phyloP scores from a whole-genome alignment of 2,888 invertebrate species.

The Cenopis cana region DNA sequence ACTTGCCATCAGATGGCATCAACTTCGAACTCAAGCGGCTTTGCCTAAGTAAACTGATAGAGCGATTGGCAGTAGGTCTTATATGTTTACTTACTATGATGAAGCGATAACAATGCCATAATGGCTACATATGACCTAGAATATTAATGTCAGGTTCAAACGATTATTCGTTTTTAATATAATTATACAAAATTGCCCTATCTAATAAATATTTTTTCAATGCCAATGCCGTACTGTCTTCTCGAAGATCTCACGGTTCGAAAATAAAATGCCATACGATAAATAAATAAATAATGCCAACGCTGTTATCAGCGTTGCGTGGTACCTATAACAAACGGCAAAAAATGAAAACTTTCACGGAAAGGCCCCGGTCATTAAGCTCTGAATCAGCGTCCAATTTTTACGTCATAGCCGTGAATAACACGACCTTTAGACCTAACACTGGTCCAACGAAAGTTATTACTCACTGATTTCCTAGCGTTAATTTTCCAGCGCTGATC shows the following conservation, averaged over 20 bases:
- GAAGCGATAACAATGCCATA: too few species aligned
- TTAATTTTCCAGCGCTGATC: conserved; percentile 30
- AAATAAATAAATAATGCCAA: too few species aligned
- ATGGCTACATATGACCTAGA: neutral
- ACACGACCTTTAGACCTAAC: conserved; percentile 61
- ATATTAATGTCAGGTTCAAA: neutral
- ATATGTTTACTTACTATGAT: too few species aligned
- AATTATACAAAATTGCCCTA: conserved; percentile 26
- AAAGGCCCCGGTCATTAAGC: conserved; percentile 63
- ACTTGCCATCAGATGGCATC: neutral
- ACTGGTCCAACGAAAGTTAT: conserved; percentile 35
- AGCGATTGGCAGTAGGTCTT: too few species aligned
- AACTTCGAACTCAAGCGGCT: neutral
- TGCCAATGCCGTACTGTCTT: conserved; percentile 50
- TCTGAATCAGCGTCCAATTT: conserved; percentile 62
- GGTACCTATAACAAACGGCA: conserved; percentile 48
- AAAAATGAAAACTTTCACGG: conserved; percentile 52
- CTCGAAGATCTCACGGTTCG: too few species aligned
- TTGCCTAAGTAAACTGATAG: neutral
- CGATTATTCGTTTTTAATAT: conserved; percentile 4
- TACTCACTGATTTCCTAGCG: conserved; percentile 25
- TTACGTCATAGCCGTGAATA: conserved; percentile 63
- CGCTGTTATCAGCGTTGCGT: conserved; percentile 49
- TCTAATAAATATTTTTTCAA: conserved; percentile 52
- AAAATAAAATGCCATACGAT: too few species aligned